Base-by-base conservation (phyloP, 64 coral and sea anemone species). In the Astreopora myriophthalma region DNA sequence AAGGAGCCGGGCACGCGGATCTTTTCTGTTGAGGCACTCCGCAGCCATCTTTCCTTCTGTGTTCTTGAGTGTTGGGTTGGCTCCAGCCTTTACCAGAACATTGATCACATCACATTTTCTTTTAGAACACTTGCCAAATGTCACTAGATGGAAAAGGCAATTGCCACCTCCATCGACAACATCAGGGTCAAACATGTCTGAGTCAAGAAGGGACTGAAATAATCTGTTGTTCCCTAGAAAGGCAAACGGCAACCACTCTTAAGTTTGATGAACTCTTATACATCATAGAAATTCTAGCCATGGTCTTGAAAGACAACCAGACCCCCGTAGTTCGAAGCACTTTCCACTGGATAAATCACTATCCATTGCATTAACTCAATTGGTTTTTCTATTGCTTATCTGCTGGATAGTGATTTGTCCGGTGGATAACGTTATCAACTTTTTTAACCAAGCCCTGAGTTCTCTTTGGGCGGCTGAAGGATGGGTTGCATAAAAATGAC, bases 31-130 rank as follows among this genome's bases (percentile, higher is more conserved):
- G 6, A 87, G 38, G 5, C 20, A 73, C 14, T 87, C 85, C 13
- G 72, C 16, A 1, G 85, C 37, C 16, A 51, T 28, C 66, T 87
- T 87, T 12, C 85, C 85, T 1, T 87, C 85, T 31, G 37, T 72
- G 85, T 87, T 87, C 39, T 72, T 87, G 22, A 87, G 25, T 6
- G 67, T 57, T 49, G 85, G 85, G 19, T 87, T 72, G 34, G 66
- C 85, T 71, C 85, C 65, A 12, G 65, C 85, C 1, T 87, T 66
- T 48, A 27, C 20, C 39, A 87, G 38, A 23, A 55, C 37, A 34
- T 38, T 31, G 13, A 87, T 71, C 4, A 57, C 30, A 16, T 31
- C 66, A 26, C 85, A 87, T 20, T 87, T 87, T 10, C 85, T 29
- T 20, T 29, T 87, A 1, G 65, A 71, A 28, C 38, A 71, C 37